Percentiles rank a stretch among this genome's conserved stretches.
phyloP scores from a whole-genome alignment of 1,140 invertebrate genomes.

The Mactra quadrangularis region DNA sequence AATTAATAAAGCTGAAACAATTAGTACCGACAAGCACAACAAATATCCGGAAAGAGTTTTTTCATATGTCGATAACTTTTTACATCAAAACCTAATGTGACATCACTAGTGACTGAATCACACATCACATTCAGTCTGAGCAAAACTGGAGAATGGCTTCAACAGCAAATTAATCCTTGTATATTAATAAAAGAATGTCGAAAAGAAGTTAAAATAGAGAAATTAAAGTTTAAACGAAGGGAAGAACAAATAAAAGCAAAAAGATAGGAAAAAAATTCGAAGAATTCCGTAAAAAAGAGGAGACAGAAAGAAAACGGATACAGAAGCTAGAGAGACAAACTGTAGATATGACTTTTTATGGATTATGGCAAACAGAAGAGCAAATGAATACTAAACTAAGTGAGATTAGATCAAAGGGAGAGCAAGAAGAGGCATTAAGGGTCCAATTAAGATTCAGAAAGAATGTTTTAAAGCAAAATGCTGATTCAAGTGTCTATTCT shows the following conservation, averaged over 20 bases:
- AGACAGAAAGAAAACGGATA: slow-evolving; percentile 6
- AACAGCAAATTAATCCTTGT: background rate
- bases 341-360: slow-evolving; percentile 34
- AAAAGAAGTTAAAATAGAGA: background rate
- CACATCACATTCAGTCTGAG: slow-evolving; percentile 30
- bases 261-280: slow-evolving; percentile 20
- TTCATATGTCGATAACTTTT: slow-evolving; percentile 19
- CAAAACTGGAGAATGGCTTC: slow-evolving; percentile 20
- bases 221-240: background rate
- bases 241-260: slow-evolving; percentile 19
- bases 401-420: slow-evolving; percentile 17
- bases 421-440: slow-evolving; percentile 21
- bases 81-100: slow-evolving; percentile 29
- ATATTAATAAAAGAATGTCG: slow-evolving; percentile 13
- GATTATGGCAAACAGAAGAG: slow-evolving; percentile 25
- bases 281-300: no score
- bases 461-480: slow-evolving; percentile 34
- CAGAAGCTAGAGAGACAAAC: slow-evolving; percentile 22
- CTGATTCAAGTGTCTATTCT: no score
- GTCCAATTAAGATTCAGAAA: slow-evolving; percentile 26
- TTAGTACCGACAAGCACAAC: slow-evolving; percentile 13
- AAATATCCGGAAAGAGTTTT: no score
- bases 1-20: background rate
- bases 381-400: no score
- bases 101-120: slow-evolving; percentile 9